Conservation (phyloP, 2,888 invertebrate genomes). For the Flabesymbios commensalis region DNA sequence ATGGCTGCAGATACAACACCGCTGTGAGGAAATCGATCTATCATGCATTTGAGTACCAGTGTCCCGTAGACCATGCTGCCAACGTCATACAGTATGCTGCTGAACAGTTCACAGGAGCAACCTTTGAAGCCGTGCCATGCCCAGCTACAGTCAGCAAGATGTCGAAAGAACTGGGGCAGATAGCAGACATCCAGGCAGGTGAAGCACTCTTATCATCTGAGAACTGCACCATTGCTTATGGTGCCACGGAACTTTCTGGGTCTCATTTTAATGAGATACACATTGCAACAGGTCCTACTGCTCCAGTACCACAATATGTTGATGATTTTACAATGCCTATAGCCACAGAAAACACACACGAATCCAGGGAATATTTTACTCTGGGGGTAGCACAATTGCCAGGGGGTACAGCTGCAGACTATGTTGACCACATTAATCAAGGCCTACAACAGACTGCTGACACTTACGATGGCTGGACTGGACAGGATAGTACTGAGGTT, state of each 20-base stretch:
- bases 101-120: not conserved
- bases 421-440: too few species aligned
- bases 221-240: slow-evolving; percentile 1
- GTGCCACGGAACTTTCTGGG: slow-evolving; percentile 3
- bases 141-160: not conserved
- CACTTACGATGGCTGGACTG: too few species aligned
- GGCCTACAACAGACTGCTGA: too few species aligned
- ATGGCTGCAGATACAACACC: not conserved
- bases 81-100: not conserved
- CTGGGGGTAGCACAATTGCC: too few species aligned
- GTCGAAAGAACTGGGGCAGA: slow-evolving; percentile 7
- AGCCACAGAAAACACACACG: not conserved
- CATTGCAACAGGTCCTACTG: too few species aligned
- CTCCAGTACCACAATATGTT: too few species aligned
- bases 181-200: slow-evolving; percentile 3
- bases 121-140: not conserved
- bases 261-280: slow-evolving; percentile 7
- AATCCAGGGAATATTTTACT: too few species aligned
- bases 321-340: too few species aligned
- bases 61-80: not conserved
- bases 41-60: slow-evolving; percentile 1
- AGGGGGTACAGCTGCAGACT: too few species aligned
- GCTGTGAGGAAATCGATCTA: not conserved
- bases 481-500: too few species aligned
- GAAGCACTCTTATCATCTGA: not conserved